phyloP scores from a whole-genome alignment of 1,140 invertebrate species.

The Drosophila ficusphila region DNA sequence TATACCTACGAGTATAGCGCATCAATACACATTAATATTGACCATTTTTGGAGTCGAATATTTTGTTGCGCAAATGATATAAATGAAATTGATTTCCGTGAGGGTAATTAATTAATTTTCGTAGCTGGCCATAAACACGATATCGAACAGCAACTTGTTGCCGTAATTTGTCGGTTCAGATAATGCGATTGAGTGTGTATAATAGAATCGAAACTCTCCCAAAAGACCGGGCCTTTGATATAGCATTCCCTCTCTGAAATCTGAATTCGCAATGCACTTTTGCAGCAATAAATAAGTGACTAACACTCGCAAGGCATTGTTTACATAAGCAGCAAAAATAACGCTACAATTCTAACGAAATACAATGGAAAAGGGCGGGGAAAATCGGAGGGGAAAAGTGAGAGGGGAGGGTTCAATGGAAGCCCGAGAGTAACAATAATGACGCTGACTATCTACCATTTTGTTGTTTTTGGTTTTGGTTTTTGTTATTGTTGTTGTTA shows the following conservation, averaged over 20 bases:
- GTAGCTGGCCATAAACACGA: not conserved
- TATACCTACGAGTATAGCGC: slow-evolving; percentile 9
- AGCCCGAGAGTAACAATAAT: slow-evolving; percentile 62
- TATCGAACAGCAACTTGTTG: slow-evolving; percentile 21
- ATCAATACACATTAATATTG: slow-evolving; percentile 6
- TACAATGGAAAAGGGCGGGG: slow-evolving; percentile 17
- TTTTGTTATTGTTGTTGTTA: slow-evolving; percentile 5
- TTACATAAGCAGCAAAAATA: slow-evolving; percentile 36
- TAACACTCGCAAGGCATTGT: slow-evolving; percentile 29
- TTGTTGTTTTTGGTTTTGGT: slow-evolving; percentile 34
- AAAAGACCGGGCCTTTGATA: slow-evolving; percentile 11
- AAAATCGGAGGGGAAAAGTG: slow-evolving; percentile 4
- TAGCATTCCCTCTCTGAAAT: slow-evolving; percentile 12
- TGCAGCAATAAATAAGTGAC: slow-evolving; percentile 39
- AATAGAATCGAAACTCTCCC: slow-evolving; percentile 26
- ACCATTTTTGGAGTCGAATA: slow-evolving; percentile 10
- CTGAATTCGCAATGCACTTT: slow-evolving; percentile 43
- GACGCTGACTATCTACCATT: slow-evolving; percentile 46
- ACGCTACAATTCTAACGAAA: slow-evolving; percentile 44
- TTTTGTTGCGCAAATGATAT: slow-evolving; percentile 4
- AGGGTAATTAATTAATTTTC: slow-evolving; percentile 33
- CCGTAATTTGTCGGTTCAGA: slow-evolving; percentile 17
- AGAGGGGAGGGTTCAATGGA: not conserved
- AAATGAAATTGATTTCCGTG: slow-evolving; percentile 40
- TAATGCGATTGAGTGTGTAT: slow-evolving; percentile 3